A percentile compares a stretch with the other conserved stretches of the same genome.
phyloP scores from a whole-genome alignment of 37 sponge, comb jelly and placozoan species.

The Ianthella basta region DNA sequence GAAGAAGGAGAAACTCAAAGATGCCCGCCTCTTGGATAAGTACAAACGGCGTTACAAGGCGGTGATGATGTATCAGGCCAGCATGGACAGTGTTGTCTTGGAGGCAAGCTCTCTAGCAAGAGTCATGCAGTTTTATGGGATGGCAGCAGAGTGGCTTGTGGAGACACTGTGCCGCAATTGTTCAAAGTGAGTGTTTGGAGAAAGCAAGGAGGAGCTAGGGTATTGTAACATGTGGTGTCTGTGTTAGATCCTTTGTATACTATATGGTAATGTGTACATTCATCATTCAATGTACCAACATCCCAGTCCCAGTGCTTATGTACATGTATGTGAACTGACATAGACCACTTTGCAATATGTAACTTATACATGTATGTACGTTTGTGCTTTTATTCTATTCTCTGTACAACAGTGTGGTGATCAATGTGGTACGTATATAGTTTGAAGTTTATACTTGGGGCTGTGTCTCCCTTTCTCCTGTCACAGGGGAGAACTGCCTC shows the following conservation, averaged over 20 bases:
- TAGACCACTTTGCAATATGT: too few species aligned
- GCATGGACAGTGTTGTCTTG: constrained; percentile 31
- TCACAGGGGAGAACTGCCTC: constrained; percentile 18
- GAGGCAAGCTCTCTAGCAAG: constrained; percentile 49
- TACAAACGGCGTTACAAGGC: background rate
- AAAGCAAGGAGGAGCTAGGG: background rate
- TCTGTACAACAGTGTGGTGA: too few species aligned
- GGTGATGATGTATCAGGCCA: constrained; percentile 26
- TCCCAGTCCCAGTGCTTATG: background rate
- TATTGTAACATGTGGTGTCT: background rate
- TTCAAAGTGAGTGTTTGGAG: background rate
- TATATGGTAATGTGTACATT: background rate
- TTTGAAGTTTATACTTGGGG: background rate
- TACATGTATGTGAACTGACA: too few species aligned
- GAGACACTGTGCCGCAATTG: background rate
- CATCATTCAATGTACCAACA: background rate
- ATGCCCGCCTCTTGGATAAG: background rate
- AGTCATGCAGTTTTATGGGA: constrained; percentile 50
- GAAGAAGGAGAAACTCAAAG: background rate
- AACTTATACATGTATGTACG: too few species aligned
- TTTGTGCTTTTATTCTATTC: too few species aligned
- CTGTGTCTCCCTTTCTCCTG: background rate
- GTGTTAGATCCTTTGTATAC: too few species aligned
- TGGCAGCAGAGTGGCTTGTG: constrained; percentile 45
- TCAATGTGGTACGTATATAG: background rate